These are phyloP conservation scores for Agrochola lychnidis DNA, from an alignment of 2,888 invertebrate genomes.

Conservation along the genomic window DNA sequence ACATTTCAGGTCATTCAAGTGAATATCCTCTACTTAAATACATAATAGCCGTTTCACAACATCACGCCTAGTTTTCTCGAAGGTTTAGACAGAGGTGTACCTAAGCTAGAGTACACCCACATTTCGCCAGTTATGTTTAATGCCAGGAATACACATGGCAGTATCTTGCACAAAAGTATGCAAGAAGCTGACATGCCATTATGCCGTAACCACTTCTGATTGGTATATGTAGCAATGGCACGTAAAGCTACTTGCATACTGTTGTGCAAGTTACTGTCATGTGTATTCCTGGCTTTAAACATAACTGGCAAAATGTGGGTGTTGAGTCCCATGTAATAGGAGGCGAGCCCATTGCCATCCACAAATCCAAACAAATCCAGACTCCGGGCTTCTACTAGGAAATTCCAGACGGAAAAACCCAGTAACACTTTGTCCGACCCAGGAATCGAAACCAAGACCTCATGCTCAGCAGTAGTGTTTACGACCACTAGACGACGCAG, in stretches of 20 bases:
- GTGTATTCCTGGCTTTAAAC: no score
- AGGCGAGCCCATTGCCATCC: neutral
- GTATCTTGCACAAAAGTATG: no score
- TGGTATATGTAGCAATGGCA: no score
- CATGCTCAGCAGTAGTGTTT: neutral
- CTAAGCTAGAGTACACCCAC: neutral
- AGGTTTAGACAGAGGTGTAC: neutral
- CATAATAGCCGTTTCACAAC: neutral
- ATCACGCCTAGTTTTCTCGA: neutral
- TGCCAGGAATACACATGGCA: no score
- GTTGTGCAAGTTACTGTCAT: no score
- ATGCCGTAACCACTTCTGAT: no score
- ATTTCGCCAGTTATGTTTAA: neutral
- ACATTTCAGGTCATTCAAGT: constrained; percentile 9
- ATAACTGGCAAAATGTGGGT: no score
- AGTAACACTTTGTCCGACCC: neutral
- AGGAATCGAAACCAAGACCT: neutral
- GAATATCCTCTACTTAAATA: constrained; percentile 26
- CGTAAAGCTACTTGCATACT: no score
- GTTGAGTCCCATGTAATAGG: neutral
- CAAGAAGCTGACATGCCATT: no score
- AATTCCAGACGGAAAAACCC: neutral
- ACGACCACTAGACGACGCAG: neutral
- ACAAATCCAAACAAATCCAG: no score
- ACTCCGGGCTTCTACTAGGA: neutral